These are phyloP conservation scores for Brachystomella parvula DNA, from an alignment of 1,140 invertebrate genomes.

Conservation along the genomic window DNA sequence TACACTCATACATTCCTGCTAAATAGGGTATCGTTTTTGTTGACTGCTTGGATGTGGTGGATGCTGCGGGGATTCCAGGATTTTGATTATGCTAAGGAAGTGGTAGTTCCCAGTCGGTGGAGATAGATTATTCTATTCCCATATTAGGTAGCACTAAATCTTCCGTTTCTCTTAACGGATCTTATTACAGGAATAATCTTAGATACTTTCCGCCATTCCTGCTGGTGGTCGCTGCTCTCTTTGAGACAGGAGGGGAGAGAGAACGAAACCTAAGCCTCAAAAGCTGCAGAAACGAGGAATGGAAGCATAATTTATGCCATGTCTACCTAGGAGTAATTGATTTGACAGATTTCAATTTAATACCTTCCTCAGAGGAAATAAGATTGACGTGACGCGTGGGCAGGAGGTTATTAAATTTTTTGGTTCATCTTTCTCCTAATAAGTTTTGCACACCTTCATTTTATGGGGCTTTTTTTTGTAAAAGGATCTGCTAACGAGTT, in stretches of 20 bases:
- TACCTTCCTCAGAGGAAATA: no score
- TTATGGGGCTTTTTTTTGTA: not conserved
- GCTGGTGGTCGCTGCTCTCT: not conserved
- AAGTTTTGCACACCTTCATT: no score
- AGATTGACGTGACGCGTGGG: no score
- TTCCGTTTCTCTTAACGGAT: not conserved
- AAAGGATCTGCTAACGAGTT: not conserved
- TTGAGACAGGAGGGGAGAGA: not conserved
- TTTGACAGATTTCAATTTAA: not conserved
- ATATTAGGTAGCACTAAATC: slow-evolving; percentile 1
- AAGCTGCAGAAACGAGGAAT: not conserved
- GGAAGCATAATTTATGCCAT: not conserved
- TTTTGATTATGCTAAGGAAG: not conserved
- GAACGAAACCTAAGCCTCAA: not conserved
- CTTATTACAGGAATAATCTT: no score
- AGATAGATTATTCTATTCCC: not conserved
- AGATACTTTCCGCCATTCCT: no score
- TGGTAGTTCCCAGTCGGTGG: not conserved
- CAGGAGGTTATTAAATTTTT: no score
- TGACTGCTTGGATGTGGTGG: not conserved
- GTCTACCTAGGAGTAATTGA: not conserved
- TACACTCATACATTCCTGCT: no score
- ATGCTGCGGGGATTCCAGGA: not conserved
- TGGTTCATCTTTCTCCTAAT: no score
- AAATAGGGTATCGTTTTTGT: no score